Evolutionary conservation across 2,888 invertebrate genomes (phyloP).

Genomic region (Thecocarcelia acutangulata): DNA sequence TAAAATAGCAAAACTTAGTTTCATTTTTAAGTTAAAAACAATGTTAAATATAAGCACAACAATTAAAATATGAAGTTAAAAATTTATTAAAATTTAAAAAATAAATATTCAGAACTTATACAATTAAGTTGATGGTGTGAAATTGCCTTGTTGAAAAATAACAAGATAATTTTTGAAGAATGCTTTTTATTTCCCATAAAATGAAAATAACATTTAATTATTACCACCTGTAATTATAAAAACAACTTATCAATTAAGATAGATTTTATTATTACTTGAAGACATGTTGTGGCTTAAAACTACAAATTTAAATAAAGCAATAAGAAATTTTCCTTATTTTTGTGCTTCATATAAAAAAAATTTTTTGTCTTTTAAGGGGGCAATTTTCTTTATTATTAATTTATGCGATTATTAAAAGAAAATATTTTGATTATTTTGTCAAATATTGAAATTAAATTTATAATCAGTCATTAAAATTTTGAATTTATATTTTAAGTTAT

Average conservation of each 20-base stretch:
- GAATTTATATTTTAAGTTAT: constrained; percentile 28
- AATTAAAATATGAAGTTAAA: not conserved
- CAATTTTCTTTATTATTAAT: constrained; percentile 3
- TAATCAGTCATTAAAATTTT: constrained; percentile 62
- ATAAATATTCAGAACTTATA: constrained; percentile 10
- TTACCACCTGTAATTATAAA: constrained; percentile 2
- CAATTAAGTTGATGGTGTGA: not conserved
- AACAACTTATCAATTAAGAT: constrained; percentile 7
- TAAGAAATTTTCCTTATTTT: constrained; percentile 46
- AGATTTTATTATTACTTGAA: constrained; percentile 58
- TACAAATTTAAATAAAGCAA: constrained; percentile 46
- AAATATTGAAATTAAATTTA: constrained; percentile 43
- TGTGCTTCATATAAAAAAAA: constrained; percentile 50
- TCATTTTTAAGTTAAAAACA: not conserved
- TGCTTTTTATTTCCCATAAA: constrained; percentile 10
- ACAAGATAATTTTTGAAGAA: not conserved
- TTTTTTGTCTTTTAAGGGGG: constrained; percentile 39
- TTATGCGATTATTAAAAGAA: constrained; percentile 39
- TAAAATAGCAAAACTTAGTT: constrained; percentile 5
- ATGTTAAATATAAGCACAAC: not conserved
- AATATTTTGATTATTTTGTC: constrained; percentile 43
- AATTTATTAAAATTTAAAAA: constrained; percentile 12
- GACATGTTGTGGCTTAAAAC: constrained; percentile 69
- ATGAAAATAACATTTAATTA: constrained; percentile 16
- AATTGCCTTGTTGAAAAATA: not conserved